These are phyloP conservation scores for Melanostoma mellinum DNA, from an alignment of 2,888 invertebrate species.

Conservation along the genomic window DNA sequence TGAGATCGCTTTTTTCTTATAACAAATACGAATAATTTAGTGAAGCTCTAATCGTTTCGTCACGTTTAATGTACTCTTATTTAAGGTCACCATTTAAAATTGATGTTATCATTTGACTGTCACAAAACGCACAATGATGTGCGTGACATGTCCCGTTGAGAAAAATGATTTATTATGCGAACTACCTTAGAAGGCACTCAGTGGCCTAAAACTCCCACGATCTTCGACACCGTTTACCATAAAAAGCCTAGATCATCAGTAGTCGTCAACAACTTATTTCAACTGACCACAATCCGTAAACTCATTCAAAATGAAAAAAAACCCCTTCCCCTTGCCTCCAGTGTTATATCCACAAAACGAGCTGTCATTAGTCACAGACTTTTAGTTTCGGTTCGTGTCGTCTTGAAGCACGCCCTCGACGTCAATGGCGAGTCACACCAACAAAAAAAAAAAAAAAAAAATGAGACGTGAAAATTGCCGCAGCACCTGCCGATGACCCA, in stretches of 20 bases:
- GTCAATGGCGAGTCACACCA: conserved; percentile 34
- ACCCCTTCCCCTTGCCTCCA: neutral
- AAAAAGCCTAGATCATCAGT: neutral
- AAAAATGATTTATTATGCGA: conserved; percentile 13
- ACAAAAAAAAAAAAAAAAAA: conserved; percentile 37
- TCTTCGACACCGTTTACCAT: conserved; percentile 45
- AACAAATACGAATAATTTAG: too few species aligned
- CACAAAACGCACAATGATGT: too few species aligned
- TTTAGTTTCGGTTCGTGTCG: conserved; percentile 38
- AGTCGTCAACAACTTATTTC: conserved; percentile 15
- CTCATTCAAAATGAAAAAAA: conserved; percentile 15
- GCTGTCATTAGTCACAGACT: conserved; percentile 61
- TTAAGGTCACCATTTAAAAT: too few species aligned
- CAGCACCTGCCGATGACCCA: conserved; percentile 52
- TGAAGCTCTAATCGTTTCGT: too few species aligned
- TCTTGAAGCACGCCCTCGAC: conserved; percentile 35
- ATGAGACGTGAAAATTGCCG: conserved; percentile 28
- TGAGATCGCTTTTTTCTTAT: too few species aligned
- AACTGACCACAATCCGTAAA: conserved; percentile 22
- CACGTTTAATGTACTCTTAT: too few species aligned
- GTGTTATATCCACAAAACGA: conserved; percentile 2
- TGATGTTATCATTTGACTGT: too few species aligned
- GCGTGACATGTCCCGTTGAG: conserved; percentile 11
- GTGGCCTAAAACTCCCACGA: conserved; percentile 49
- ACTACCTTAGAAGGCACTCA: conserved; percentile 22